phyloP scores from a whole-genome alignment of 1,140 invertebrate species.

The Caerostris extrusa region DNA sequence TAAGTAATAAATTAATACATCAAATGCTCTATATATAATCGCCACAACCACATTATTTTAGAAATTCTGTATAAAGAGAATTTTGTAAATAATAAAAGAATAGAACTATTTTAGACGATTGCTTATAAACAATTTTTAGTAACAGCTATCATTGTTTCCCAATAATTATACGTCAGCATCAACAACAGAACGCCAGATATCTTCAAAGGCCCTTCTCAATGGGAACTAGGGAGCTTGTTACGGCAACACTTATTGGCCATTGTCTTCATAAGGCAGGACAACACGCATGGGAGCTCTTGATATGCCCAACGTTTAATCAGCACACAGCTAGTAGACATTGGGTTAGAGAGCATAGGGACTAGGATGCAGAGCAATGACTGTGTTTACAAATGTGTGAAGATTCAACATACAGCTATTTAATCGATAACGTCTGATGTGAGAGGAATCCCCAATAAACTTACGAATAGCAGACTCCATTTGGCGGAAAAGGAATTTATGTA shows the following conservation, averaged over 20 bases:
- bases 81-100: too few species aligned
- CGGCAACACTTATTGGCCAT: neutral
- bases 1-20: too few species aligned
- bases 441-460: neutral
- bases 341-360: neutral
- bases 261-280: neutral
- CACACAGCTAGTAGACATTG: neutral
- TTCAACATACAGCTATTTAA: neutral
- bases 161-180: too few species aligned
- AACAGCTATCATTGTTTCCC: too few species aligned
- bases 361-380: neutral
- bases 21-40: too few species aligned
- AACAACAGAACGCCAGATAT: too few species aligned
- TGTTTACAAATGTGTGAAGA: neutral
- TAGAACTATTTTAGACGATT: too few species aligned
- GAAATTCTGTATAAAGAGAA: too few species aligned
- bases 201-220: neutral
- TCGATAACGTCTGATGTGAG: neutral
- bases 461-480: too few species aligned
- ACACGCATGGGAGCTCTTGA: neutral
- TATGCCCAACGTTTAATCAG: conserved; percentile 9
- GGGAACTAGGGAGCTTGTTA: neutral
- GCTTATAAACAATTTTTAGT: too few species aligned
- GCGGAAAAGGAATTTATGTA: too few species aligned
- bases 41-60: too few species aligned